Base-by-base conservation (phyloP, 1,140 invertebrate species). In the Bombus affinis region DNA sequence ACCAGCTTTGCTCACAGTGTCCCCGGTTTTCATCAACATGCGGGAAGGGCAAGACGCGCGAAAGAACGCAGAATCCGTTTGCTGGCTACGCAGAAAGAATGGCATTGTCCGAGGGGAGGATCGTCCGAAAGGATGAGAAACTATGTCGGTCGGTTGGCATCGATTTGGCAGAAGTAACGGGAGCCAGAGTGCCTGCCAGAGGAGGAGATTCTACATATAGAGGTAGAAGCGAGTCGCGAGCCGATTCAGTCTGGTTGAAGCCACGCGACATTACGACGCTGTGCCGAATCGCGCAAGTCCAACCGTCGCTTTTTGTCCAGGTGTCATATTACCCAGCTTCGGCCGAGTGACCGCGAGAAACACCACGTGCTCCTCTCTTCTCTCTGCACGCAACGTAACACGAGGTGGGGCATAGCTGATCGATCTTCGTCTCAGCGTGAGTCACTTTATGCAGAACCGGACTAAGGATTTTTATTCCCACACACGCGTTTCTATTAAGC, bases 201-300 rank as follows among this genome's bases (percentile, higher is more conserved):
- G 92, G 87, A 89, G 90, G 89, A 87, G 81, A 87, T 88, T 92
- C 91, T 92, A 92, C 91, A 93, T 93, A 93, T 93, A 93, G 91
- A 91, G 88, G 93, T 86, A 88, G 88, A 89, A 87, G 75, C 86
- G 82, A 79, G 79, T 85, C 79, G 87, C 81, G 84, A 91, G 83
- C 74, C 88, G 89, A 89, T 89, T 92, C 93, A 93, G 93, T 93
- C 90, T 90, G 73, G 83, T 89, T 68, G 74, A 78, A 89, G 88
- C 92, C 89, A 87, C 91, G 91, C 89, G 85, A 85, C 85, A 85
- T 78, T 70, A 44, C 53, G 70, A 68, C 39, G 37, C 13, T 15
- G 74, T 76, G 25, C 32, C 71, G 57, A 47, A 79, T 72, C 83
- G 68, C 68, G 68, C 15, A 13, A 65, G 57, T 65, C 35, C 6